These are phyloP conservation scores for Mongoloraphidia duomilia DNA, from an alignment of 2,888 invertebrate genomes.

Conservation along the genomic window DNA sequence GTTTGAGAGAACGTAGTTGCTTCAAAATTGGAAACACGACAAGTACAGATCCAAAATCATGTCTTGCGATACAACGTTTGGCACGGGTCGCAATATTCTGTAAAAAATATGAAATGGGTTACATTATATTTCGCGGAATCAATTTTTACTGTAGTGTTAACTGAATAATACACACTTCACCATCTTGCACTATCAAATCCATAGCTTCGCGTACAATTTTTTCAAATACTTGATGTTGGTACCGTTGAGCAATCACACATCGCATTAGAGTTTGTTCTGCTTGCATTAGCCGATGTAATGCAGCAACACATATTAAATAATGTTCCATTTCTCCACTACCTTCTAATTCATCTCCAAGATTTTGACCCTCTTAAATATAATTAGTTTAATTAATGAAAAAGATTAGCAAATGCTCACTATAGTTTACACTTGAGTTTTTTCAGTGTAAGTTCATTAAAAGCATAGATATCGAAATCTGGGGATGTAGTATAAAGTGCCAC, in stretches of 20 bases:
- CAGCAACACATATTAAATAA: constrained; percentile 68
- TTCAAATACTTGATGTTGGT: constrained; percentile 72
- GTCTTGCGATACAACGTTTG: constrained; percentile 57
- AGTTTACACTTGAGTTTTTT: no score
- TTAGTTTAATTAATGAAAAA: background rate
- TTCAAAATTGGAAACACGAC: constrained; percentile 72
- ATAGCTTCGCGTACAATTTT: constrained; percentile 72
- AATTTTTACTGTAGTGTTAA: background rate
- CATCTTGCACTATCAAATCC: constrained; percentile 71
- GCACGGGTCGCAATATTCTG: constrained; percentile 59
- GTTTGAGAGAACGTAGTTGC: constrained; percentile 58
- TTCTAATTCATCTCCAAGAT: constrained; percentile 38
- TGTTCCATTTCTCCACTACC: constrained; percentile 74
- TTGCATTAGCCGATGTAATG: constrained; percentile 71
- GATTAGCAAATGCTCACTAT: no score
- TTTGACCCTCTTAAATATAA: background rate
- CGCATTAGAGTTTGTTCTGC: constrained; percentile 72
- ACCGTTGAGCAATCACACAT: constrained; percentile 67
- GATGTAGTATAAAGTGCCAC: no score
- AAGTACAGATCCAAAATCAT: constrained; percentile 66
- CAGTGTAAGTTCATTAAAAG: no score
- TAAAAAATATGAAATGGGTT: constrained; percentile 16
- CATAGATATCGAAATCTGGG: no score
- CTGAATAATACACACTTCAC: constrained; percentile 44
- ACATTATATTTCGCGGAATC: background rate